Evolutionary conservation across 2,113 vertebrate species (phyloP).

Genomic region (Melospiza melodia): DNA sequence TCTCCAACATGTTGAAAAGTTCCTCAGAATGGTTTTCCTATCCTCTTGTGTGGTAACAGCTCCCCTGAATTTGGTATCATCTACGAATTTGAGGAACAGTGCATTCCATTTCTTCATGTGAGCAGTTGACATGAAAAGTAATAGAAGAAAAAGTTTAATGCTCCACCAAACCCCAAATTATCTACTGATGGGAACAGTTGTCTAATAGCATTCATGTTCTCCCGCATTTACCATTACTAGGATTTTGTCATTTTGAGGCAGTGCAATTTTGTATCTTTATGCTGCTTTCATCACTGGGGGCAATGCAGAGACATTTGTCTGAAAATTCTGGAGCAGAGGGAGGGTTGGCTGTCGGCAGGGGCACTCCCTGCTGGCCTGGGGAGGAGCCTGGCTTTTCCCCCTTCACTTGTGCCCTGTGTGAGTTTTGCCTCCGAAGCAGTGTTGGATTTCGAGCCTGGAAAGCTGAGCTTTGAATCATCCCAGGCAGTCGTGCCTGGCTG

Average conservation of each 20-base stretch:
- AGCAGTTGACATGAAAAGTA: neutral
- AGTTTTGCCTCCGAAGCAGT: neutral
- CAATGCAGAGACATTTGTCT: neutral
- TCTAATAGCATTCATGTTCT: neutral
- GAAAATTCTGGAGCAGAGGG: neutral
- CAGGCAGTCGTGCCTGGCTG: neutral
- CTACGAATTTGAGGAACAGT: neutral
- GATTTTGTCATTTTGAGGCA: neutral
- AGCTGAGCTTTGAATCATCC: neutral
- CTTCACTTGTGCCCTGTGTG: neutral
- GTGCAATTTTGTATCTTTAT: accelerated
- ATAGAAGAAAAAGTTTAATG: neutral
- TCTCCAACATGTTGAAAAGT: neutral
- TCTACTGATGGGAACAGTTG: neutral
- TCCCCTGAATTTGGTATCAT: neutral
- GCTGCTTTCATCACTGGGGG: neutral
- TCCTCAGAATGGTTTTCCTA: neutral
- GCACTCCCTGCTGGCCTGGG: neutral
- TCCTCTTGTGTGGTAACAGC: neutral
- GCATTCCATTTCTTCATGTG: neutral
- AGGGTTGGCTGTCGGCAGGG: neutral
- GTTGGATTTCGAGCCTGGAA: neutral
- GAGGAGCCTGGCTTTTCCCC: neutral
- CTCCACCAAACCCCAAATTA: neutral
- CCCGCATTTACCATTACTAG: neutral